Conservation (phyloP, 1,140 invertebrate species). For the Sarcophaga bullata region DNA sequence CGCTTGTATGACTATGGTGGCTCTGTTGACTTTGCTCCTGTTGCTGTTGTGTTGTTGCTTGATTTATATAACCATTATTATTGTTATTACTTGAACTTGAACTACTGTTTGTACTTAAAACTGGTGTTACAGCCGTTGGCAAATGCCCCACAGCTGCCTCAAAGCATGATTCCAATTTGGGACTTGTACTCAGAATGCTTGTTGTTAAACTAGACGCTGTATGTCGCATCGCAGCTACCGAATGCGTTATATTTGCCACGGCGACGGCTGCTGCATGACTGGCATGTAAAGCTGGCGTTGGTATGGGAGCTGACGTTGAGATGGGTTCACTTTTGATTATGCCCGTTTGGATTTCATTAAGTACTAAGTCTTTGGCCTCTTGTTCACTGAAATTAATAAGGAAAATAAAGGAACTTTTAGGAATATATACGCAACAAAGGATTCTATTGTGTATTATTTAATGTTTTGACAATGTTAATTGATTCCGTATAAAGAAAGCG, state of each 20-base stretch:
- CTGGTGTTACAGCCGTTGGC: slow-evolving; percentile 42
- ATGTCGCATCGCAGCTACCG: slow-evolving; percentile 43
- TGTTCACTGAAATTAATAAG: slow-evolving; percentile 73
- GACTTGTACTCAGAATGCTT: slow-evolving; percentile 40
- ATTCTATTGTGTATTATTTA: too few relatives aligned
- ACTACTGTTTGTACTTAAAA: slow-evolving; percentile 43
- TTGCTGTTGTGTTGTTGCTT: slow-evolving; percentile 40
- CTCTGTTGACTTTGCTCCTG: slow-evolving; percentile 44
- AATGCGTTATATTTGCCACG: slow-evolving; percentile 48
- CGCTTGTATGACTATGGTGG: background rate
- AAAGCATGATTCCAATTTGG: slow-evolving; percentile 43
- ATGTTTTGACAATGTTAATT: too few relatives aligned
- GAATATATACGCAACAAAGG: too few relatives aligned
- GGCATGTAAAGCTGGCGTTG: slow-evolving; percentile 54
- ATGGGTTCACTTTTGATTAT: slow-evolving; percentile 67
- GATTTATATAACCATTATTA: slow-evolving; percentile 19
- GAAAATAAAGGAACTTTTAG: background rate
- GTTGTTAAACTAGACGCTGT: slow-evolving; percentile 2
- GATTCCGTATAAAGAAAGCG: too few relatives aligned
- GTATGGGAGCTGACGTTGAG: slow-evolving; percentile 59
- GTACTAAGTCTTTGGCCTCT: slow-evolving; percentile 81
- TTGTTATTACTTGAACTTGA: slow-evolving; percentile 43
- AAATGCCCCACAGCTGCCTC: slow-evolving; percentile 37
- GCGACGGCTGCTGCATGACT: slow-evolving; percentile 51
- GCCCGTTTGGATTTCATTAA: slow-evolving; percentile 76